Conservation (phyloP, 1,140 invertebrate genomes). For the Drosophila tsacasi region DNA sequence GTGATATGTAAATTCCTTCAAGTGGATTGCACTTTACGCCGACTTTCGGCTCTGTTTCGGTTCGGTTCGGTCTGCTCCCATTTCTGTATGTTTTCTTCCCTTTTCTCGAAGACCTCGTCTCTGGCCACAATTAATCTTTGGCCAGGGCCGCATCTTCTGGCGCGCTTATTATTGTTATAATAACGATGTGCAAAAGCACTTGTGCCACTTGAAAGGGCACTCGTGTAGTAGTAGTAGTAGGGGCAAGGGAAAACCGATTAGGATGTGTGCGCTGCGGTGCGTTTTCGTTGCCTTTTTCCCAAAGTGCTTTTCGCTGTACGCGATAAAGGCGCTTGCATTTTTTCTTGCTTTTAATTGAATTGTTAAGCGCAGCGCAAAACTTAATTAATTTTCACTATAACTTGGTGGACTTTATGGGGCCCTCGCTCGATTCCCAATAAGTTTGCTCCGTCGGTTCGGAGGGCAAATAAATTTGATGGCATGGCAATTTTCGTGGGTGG, state of each 20-base stretch:
- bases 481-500: slow-evolving; percentile 73
- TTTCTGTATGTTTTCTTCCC: slow-evolving; percentile 49
- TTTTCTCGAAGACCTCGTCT: slow-evolving; percentile 44
- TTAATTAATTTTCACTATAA: slow-evolving; percentile 83
- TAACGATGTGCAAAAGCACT: slow-evolving; percentile 85
- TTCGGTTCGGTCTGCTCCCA: slow-evolving; percentile 52
- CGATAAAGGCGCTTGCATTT: slow-evolving; percentile 64
- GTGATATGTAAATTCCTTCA: slow-evolving; percentile 84
- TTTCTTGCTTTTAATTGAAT: slow-evolving; percentile 78
- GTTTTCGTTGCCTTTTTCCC: slow-evolving; percentile 35
- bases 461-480: slow-evolving; percentile 71
- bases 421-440: slow-evolving; percentile 51
- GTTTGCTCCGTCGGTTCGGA: slow-evolving; percentile 38
- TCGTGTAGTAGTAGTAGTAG: slow-evolving; percentile 30
- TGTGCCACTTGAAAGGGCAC: slow-evolving; percentile 77
- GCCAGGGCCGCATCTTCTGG: slow-evolving; percentile 51
- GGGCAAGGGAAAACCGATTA: slow-evolving; percentile 15
- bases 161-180: slow-evolving; percentile 84
- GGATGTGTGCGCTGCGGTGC: slow-evolving; percentile 17
- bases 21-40: slow-evolving; percentile 83
- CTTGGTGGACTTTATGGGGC: slow-evolving; percentile 75
- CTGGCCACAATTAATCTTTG: slow-evolving; percentile 80
- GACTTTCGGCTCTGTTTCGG: slow-evolving; percentile 33
- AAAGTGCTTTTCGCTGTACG: slow-evolving; percentile 81
- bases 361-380: slow-evolving; percentile 82